Percentiles rank a stretch among this genome's conserved stretches.
phyloP scores from a whole-genome alignment of 2,113 vertebrate genomes.

The Mellivora capensis region DNA sequence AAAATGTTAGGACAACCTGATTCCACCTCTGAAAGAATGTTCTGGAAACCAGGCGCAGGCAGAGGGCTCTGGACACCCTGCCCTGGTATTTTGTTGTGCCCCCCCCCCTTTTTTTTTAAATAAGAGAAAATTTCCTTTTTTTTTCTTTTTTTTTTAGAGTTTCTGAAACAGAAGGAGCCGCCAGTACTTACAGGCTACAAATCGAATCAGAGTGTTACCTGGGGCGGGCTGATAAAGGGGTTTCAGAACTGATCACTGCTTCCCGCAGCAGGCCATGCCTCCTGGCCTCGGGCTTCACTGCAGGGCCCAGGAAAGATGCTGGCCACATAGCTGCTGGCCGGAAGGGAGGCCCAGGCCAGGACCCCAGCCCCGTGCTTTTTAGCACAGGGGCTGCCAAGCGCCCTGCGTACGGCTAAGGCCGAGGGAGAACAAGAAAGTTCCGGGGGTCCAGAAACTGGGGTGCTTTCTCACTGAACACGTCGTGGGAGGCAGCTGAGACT shows the following conservation, averaged over 20 bases:
- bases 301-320: not conserved
- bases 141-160: not conserved
- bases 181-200: not conserved
- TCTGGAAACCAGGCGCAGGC: not conserved
- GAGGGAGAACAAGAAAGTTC: not conserved
- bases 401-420: accelerated
- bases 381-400: no score
- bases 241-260: not conserved
- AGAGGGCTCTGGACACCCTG: no score
- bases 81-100: not conserved
- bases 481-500: accelerated
- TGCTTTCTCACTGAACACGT: accelerated
- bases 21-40: not conserved
- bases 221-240: accelerated
- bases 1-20: accelerated
- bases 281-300: not conserved
- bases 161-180: not conserved
- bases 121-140: not conserved
- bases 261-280: accelerated
- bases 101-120: not conserved
- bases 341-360: no score
- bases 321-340: accelerated
- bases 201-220: not conserved
- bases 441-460: not conserved
- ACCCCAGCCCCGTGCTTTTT: accelerated